Percentiles rank a stretch among this genome's conserved stretches.
Conservation (phyloP, 2,888 invertebrate species). For the Cynaeus angustus region DNA sequence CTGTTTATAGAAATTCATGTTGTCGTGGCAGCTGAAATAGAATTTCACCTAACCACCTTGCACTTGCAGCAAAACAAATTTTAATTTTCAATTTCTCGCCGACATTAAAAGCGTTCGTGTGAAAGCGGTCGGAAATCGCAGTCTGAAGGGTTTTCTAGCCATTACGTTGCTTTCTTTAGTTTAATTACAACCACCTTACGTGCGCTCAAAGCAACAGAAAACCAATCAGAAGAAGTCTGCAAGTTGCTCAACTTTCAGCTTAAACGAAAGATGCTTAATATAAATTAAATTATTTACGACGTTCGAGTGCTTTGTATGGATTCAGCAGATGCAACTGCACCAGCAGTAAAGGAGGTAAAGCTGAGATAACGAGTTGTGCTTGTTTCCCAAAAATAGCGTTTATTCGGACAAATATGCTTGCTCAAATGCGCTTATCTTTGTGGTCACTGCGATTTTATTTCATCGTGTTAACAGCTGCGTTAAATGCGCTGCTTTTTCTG, state of each 20-base stretch:
- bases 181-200: conserved; percentile 45
- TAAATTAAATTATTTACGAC: conserved; percentile 38
- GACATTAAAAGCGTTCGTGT: conserved; percentile 28
- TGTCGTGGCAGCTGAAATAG: conserved; percentile 1
- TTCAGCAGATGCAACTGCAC: conserved; percentile 3
- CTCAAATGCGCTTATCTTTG: conserved; percentile 19
- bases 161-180: conserved; percentile 38
- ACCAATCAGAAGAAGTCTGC: conserved; percentile 43
- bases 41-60: conserved; percentile 6
- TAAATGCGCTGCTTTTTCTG: neutral
- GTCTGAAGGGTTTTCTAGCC: conserved; percentile 30
- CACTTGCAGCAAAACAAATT: neutral
- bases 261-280: conserved; percentile 31
- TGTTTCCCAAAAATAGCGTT: conserved; percentile 9
- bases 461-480: conserved; percentile 9
- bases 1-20: conserved; percentile 7
- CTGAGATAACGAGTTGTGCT: conserved; percentile 21
- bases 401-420: conserved; percentile 11
- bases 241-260: conserved; percentile 39
- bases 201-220: conserved; percentile 42
- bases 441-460: conserved; percentile 13
- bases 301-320: conserved; percentile 34
- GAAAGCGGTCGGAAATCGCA: conserved; percentile 27
- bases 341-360: conserved; percentile 17
- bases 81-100: conserved; percentile 15